Conservation (phyloP, 2,888 invertebrate species). For the Zygothrica quintamaculata region DNA sequence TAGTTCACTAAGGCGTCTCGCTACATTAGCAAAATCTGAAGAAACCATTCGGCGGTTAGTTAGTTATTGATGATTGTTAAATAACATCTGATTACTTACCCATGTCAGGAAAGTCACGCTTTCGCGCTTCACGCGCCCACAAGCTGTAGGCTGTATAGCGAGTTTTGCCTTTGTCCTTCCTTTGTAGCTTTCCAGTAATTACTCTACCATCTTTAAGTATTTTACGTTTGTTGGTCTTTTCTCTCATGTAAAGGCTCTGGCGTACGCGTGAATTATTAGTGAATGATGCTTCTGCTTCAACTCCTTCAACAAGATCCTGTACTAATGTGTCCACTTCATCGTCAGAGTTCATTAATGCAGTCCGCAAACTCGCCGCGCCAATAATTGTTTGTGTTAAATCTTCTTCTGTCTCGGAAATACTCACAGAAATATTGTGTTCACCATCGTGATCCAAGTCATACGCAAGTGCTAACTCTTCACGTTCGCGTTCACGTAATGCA, state of each 20-base stretch:
- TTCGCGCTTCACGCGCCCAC: constrained; percentile 94
- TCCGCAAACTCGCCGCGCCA: constrained; percentile 28
- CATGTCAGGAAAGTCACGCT: constrained; percentile 81
- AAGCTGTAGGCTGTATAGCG: constrained; percentile 95
- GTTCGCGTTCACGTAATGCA: constrained; percentile 49
- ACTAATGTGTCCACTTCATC: constrained; percentile 82
- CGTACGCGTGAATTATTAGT: constrained; percentile 81
- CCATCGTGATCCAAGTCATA: constrained; percentile 38
- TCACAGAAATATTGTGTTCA: constrained; percentile 20
- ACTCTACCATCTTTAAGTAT: constrained; percentile 87
- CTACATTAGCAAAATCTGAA: constrained; percentile 91
- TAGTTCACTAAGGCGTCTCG: constrained; percentile 93
- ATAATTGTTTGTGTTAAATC: constrained; percentile 27
- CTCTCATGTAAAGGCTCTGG: constrained; percentile 89
- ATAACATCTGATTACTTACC: constrained; percentile 47
- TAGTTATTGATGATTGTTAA: background rate
- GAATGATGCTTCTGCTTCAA: constrained; percentile 66
- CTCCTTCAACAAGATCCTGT: constrained; percentile 80
- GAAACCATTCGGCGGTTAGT: constrained; percentile 1
- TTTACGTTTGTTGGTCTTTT: constrained; percentile 91
- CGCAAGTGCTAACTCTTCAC: constrained; percentile 35
- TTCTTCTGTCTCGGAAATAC: constrained; percentile 37
- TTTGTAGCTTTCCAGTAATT: constrained; percentile 89
- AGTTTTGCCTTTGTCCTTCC: constrained; percentile 92
- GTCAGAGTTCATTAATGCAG: constrained; percentile 67